Evolutionary conservation across 2,888 invertebrate genomes (phyloP), one percentile per base, ranked within the genome.

Genomic region (Neoaliturus tenellus): DNA sequence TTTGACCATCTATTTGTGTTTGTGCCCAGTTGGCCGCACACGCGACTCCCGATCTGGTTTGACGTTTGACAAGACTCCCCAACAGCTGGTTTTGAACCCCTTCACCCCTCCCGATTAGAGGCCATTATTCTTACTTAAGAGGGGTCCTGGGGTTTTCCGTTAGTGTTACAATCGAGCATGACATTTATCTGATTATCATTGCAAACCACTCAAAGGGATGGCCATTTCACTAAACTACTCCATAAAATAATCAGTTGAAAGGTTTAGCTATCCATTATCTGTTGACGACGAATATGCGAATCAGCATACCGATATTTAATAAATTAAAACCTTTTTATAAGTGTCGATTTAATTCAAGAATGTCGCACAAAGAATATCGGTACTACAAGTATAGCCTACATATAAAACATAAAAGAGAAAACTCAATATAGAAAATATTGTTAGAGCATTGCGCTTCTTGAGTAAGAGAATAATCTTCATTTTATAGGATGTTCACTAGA

Each of bases 121-220:
- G 62, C 28, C 62, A 62, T 62, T 62, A 62, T 62, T 62, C 62
- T 62, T 62, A 62, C 62, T 62, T 62, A 62, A 62, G 62, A 62
- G 62, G 62, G 62, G 62, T 62, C 62, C 62, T 62, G 62, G 62
- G 62, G 62, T 62, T 62, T 55, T 62, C 62, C 62, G 62, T 62
- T 62, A 62, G 28, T 62, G 62, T 62, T 62, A 62, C 62, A 62
- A 62, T 62, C 62, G 62, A 14, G 62, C 31, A 62, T 62, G 62
- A 62, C 62, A 62, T 62, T 62, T 62, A 62, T 62, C 62, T 62
- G 62, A 62, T 62, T 62, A 62, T 62, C 62, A 62, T 62, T 28
- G 62, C 62, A 28, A 28, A 62, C 62, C 62, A 62, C 62, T 62
- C 62, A 62, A 62, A 62, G 62, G 62, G 62, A 62, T 62, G 62